Evolutionary conservation across 2,113 vertebrate species (phyloP).

Genomic region (Peucedramus taeniatus): DNA sequence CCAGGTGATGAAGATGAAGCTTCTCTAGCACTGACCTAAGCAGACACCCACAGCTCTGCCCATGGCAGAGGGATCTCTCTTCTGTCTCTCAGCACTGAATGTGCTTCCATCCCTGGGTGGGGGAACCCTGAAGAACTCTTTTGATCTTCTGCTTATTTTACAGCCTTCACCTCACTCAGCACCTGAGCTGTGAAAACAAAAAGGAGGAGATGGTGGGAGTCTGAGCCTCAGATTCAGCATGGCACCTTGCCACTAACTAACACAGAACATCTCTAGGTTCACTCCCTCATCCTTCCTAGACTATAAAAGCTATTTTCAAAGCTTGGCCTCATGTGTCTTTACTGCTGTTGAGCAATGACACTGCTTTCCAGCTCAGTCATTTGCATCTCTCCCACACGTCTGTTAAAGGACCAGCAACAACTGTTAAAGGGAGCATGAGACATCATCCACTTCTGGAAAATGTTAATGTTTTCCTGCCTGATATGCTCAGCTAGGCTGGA

Average conservation of each 20-base stretch:
- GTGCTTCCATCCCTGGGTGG: neutral
- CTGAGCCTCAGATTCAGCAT: neutral
- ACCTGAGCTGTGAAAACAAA: neutral
- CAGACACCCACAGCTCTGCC: neutral
- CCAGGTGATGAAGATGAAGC: neutral
- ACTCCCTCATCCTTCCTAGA: neutral
- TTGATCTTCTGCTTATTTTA: neutral
- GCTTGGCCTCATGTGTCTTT: neutral
- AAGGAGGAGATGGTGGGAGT: neutral
- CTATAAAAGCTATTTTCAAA: neutral
- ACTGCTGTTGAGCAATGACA: neutral
- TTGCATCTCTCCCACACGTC: slow-evolving; percentile 5
- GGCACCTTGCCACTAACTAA: neutral
- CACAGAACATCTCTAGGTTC: neutral
- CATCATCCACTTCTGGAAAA: slow-evolving; percentile 64
- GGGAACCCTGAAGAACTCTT: neutral
- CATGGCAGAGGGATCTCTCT: neutral
- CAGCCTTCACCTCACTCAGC: neutral
- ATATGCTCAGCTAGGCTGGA: slow-evolving; percentile 29
- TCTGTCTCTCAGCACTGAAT: neutral
- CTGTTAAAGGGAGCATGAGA: slow-evolving; percentile 10
- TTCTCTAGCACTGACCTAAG: neutral
- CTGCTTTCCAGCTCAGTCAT: neutral
- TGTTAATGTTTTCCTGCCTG: slow-evolving; percentile 64
- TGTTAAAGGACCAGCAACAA: slow-evolving; percentile 12